Base-by-base conservation (phyloP, 2,888 invertebrate genomes). In the Oconnorella tubifera region DNA sequence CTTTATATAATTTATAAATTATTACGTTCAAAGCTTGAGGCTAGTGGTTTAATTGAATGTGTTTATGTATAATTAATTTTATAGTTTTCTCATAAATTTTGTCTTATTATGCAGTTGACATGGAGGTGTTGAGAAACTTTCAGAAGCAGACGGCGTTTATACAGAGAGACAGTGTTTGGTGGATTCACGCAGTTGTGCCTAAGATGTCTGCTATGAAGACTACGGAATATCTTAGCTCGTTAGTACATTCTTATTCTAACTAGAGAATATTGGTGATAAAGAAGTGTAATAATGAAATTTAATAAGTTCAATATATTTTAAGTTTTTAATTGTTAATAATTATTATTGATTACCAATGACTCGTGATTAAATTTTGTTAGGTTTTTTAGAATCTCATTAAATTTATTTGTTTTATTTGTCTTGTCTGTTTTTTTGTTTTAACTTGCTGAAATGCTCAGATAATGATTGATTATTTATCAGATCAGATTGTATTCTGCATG, bases 181-280 rank as follows among this genome's bases (percentile, higher is more conserved):
- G 96, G 96, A 84, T 97, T 78, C 89, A 92, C 72, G 90, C 90
- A 71, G 86, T 88, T 4, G 92, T 90, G 2, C 87, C 89, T 59
- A 86, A 88, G 65, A 84, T 89, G 68, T 85, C 10, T 19, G 53
- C 88, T 29, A 88, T 92, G 2, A 86, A 86, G 32, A 83, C 88
- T 0, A 85, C 85, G 33, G 92, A 92, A 75, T 90, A 89, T 76
- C 86, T 88, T 72, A 89, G 89, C 74, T 73, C 75, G 76, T 76
- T 27, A 56, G 28, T 25, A 56, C 14, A 29, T 10, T 19, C 23
- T 6, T 28, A 14, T 10, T n/a, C 19, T 55, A n/a, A n/a, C n/a
- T n/a, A n/a, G n/a, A n/a, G n/a, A n/a, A n/a, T n/a, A n/a, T n/a
- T n/a, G n/a, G n/a, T n/a, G n/a, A n/a, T n/a, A n/a, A n/a, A n/a